Evolutionary conservation across 2,797 vertebrate genomes (phyloP).

Genomic region (Chloroceryle inda): DNA sequence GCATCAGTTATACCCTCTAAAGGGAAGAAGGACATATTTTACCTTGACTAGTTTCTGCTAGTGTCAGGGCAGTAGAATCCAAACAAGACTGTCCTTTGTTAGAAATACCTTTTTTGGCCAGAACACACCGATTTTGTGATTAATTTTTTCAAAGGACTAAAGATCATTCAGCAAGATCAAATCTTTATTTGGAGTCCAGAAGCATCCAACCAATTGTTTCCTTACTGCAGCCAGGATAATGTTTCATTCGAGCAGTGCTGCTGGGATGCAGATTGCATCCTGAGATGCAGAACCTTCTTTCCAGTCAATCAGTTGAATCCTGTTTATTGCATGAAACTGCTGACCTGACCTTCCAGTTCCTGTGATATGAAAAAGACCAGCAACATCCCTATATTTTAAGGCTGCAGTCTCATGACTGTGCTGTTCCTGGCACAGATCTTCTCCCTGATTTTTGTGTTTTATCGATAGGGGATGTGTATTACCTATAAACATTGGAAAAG

Average conservation of each 20-base stretch:
- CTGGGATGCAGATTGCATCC: neutral
- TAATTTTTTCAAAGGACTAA: neutral
- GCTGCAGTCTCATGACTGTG: neutral
- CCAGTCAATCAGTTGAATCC: neutral
- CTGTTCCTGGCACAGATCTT: neutral
- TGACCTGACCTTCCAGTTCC: neutral
- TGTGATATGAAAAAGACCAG: neutral
- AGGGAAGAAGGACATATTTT: conserved; percentile 31
- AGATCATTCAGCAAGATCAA: neutral
- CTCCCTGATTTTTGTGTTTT: neutral
- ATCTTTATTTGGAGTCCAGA: neutral
- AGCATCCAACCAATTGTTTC: neutral
- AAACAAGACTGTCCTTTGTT: neutral
- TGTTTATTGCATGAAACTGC: neutral
- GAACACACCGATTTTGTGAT: neutral
- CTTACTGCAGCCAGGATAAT: neutral
- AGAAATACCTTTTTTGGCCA: neutral
- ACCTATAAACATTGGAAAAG: neutral
- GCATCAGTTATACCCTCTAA: conserved; percentile 54
- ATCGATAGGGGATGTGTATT: neutral
- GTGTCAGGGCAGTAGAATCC: neutral
- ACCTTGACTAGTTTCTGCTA: neutral
- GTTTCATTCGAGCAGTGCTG: neutral
- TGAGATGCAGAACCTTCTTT: neutral
- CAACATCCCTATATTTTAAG: neutral